Evolutionary conservation across 2,113 vertebrate genomes (phyloP).

Genomic region (Chlorodrepanis virens): DNA sequence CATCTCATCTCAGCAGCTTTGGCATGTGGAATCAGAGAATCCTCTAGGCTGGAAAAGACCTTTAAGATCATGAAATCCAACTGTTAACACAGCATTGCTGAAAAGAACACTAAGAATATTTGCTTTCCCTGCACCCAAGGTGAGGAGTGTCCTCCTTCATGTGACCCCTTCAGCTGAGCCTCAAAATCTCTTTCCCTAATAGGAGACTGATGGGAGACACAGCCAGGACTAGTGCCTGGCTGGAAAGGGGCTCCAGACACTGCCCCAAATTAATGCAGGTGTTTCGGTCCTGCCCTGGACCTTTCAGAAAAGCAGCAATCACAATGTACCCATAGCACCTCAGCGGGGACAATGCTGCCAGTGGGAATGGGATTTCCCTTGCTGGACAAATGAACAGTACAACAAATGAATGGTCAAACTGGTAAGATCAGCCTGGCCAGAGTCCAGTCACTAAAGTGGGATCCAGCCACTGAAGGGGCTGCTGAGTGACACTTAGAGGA

Average conservation of each 20-base stretch:
- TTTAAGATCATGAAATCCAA: neutral
- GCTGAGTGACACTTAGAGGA: neutral
- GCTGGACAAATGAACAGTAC: neutral
- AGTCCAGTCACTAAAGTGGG: neutral
- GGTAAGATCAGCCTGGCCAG: neutral
- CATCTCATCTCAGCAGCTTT: neutral
- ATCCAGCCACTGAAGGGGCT: neutral
- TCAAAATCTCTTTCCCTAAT: neutral
- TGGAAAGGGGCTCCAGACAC: neutral
- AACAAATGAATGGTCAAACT: neutral
- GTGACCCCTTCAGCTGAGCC: neutral
- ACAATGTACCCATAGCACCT: fast-evolving
- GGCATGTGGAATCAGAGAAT: neutral
- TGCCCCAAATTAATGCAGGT: neutral
- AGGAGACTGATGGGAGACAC: neutral
- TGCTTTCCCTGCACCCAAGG: neutral
- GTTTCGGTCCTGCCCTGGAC: neutral
- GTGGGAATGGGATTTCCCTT: neutral
- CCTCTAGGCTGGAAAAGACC: neutral
- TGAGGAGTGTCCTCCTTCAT: neutral
- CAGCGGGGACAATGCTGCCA: neutral
- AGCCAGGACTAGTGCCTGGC: neutral
- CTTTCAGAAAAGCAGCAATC: neutral
- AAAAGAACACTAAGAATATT: neutral
- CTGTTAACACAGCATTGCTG: neutral